Evolutionary conservation across 1,140 invertebrate species (phyloP), one percentile per base, ranked within the genome.

Genomic region (Portunus trituberculatus): DNA sequence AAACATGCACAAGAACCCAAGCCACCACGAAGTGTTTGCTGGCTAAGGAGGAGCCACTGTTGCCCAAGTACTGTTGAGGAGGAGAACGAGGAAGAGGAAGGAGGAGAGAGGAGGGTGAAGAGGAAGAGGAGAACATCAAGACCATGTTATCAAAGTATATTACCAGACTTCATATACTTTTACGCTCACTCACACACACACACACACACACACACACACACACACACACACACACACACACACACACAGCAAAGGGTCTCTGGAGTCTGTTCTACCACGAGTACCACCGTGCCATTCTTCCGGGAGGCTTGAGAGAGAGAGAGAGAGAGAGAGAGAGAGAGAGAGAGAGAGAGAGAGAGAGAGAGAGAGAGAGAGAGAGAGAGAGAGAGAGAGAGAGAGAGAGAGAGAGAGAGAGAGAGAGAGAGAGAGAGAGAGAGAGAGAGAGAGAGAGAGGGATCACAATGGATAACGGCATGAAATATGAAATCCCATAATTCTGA

Each of bases 361-460:
- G n/a, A n/a, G n/a, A n/a, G n/a, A n/a, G n/a, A 59, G 25, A n/a
- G 25, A n/a, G 25, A 76, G 67, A 76, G 67, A 76, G 67, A 76
- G 67, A 76, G 67, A 76, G 67, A 76, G 67, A 76, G 67, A 76
- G 67, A 76, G 67, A 76, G 67, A 76, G 67, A 76, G 67, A 76
- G 67, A 76, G n/a, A n/a, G n/a, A n/a, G n/a, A n/a, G n/a, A n/a
- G n/a, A n/a, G n/a, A 59, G 67, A 76, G 67, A 76, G 67, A 76
- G 67, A 76, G 67, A 76, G 67, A 76, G 67, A 76, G 67, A 76
- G 67, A 76, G 67, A 76, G 67, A 76, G 67, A 76, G 67, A 76
- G 67, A 76, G 67, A 76, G 67, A 76, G 67, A n/a, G 48, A 76
- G 67, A 76, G 67, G 20, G 67, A 76, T 59, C 1, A 59, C 52